phyloP scores from a whole-genome alignment of 2,797 vertebrate species.

The Euphonia xanthogaster region DNA sequence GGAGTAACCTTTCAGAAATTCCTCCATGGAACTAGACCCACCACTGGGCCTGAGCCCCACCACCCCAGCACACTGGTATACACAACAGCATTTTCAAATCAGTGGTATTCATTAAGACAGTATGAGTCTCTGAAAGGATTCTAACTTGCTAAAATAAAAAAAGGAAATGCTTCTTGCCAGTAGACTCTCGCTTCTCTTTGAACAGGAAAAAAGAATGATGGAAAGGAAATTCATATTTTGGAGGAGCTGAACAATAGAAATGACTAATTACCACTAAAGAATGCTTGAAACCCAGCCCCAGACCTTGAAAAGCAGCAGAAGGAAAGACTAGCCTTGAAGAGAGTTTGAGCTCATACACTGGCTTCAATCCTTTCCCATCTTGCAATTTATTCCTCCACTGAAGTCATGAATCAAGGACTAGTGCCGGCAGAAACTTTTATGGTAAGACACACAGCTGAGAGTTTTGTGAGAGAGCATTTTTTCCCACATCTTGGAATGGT shows the following conservation, averaged over 20 bases:
- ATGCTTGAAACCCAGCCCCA: slow-evolving; percentile 49
- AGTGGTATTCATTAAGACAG: slow-evolving; percentile 23
- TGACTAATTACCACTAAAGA: slow-evolving; percentile 60
- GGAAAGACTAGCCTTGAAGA: slow-evolving; percentile 29
- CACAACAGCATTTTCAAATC: background rate
- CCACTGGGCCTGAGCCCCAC: background rate
- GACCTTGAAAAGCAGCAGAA: slow-evolving; percentile 57
- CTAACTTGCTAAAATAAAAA: slow-evolving; percentile 3
- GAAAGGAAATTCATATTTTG: slow-evolving; percentile 65
- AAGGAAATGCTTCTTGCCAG: slow-evolving; percentile 55
- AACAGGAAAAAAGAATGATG: slow-evolving; percentile 55
- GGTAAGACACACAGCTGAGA: background rate
- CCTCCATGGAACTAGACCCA: background rate
- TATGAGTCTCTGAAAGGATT: slow-evolving; percentile 5
- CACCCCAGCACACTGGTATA: background rate
- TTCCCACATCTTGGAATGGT: background rate
- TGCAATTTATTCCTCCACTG: background rate
- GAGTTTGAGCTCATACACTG: background rate
- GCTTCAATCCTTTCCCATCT: background rate
- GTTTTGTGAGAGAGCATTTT: background rate
- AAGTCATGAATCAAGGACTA: background rate
- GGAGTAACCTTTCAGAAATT: background rate
- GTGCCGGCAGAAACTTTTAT: background rate
- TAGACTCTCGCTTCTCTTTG: slow-evolving; percentile 41
- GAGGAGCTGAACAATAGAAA: slow-evolving; percentile 62